Evolutionary conservation across 2,888 invertebrate species (phyloP), one percentile per base, ranked within the genome.

Genomic region (Gymnocheta viridis): DNA sequence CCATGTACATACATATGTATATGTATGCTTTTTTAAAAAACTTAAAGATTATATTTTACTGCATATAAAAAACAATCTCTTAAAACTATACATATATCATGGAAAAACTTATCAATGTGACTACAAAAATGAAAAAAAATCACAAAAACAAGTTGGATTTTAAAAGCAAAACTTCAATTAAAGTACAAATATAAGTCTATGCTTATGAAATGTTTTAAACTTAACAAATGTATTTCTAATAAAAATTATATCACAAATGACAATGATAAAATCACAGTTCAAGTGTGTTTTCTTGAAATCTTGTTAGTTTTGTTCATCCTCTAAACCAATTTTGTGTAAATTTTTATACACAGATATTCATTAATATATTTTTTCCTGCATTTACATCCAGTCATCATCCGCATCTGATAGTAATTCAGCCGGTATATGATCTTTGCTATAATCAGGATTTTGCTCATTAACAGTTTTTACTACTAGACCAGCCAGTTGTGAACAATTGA

Each of bases 381-480:
- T 19, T 64, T 64, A 56, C 17, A 86, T 64, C 85, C 86, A 86
- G 79, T 87, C 86, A 51, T 86, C 86, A 7, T 82, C 82, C 0
- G 85, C 85, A 83, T 87, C 86, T 22, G 82, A 74, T 41, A 80
- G 54, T 14, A 84, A 44, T 17, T 82, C 82, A 6, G 47, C 22
- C 3, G 79, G 69, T 76, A 66, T 77, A 38, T 83, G 84, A 69
- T 84, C 77, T 29, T 47, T 62, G 44, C 56, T 84, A 5, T 35
- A 27, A 62, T 84, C 84, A 9, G 62, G 72, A 14, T 69, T 29
- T n/a, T 80, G 32, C 35, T 74, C 44, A 56, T 62, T 56, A 19
- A 66, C 7, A 14, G 47, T 19, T 51, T 69, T n/a, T 3, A 66
- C 67, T 0, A 81, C 64, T 64, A 73, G 41, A 12, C 47, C 32